A percentile compares a stretch with the other conserved stretches of the same genome.
Evolutionary conservation across 2,888 invertebrate genomes (phyloP).

Genomic region (Erannis defoliaria): DNA sequence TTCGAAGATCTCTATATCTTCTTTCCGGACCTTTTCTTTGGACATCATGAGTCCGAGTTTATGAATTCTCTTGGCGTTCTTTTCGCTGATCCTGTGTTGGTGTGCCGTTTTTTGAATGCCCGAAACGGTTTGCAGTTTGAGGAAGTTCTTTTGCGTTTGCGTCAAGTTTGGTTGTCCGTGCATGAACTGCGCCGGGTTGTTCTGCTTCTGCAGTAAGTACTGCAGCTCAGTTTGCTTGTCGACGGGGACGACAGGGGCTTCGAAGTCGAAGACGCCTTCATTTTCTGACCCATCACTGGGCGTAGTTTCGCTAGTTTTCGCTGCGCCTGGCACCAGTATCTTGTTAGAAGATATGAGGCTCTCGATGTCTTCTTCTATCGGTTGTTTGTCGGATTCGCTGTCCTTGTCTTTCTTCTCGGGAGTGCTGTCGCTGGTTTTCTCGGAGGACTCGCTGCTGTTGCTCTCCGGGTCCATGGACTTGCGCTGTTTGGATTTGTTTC

Average conservation of each 20-base stretch:
- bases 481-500: conserved; percentile 74
- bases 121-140: conserved; percentile 69
- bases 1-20: conserved; percentile 61
- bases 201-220: conserved; percentile 80
- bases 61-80: conserved; percentile 78
- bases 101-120: conserved; percentile 73
- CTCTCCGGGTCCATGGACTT: conserved; percentile 71
- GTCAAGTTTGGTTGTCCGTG: conserved; percentile 70
- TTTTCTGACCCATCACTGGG: conserved; percentile 69
- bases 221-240: conserved; percentile 83
- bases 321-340: conserved; percentile 75
- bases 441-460: conserved; percentile 72
- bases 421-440: conserved; percentile 69
- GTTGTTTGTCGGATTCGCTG: conserved; percentile 46
- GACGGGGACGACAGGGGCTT: conserved; percentile 64
- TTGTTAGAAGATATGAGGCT: conserved; percentile 83
- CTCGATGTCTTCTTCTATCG: conserved; percentile 79
- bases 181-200: conserved; percentile 81
- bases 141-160: conserved; percentile 71
- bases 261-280: conserved; percentile 66
- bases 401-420: conserved; percentile 70
- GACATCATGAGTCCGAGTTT: conserved; percentile 74
- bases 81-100: conserved; percentile 74
- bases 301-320: conserved; percentile 55
- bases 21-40: conserved; percentile 62